A percentile compares a stretch with the other conserved stretches of the same genome.
Evolutionary conservation across 1,140 invertebrate species (phyloP).

Genomic region (Hirudo medicinalis): DNA sequence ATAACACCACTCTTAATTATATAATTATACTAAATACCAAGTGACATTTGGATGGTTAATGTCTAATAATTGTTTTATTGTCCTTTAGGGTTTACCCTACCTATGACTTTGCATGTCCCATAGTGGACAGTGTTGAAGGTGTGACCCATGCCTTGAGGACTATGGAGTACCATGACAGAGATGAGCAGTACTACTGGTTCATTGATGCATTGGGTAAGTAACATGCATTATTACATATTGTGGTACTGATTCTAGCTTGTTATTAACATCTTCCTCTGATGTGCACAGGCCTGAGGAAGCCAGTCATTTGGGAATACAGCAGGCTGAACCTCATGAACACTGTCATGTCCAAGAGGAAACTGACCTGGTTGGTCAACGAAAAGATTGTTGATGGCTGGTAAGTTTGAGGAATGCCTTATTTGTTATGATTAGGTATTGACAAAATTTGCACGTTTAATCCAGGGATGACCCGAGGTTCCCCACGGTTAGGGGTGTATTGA

Average conservation of each 20-base stretch:
- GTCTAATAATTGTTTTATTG: too few relatives aligned
- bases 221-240: background rate
- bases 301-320: conserved; percentile 89
- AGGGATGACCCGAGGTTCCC: conserved; percentile 97
- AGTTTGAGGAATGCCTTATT: conserved; percentile 26
- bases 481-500: conserved; percentile 85
- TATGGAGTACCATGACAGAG: conserved; percentile 94
- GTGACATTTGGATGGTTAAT: too few relatives aligned
- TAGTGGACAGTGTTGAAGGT: conserved; percentile 90
- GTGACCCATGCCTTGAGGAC: conserved; percentile 94
- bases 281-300: conserved; percentile 64
- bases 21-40: too few relatives aligned
- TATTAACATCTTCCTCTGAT: conserved; percentile 44
- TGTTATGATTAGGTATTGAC: background rate
- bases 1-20: too few relatives aligned
- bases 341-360: conserved; percentile 86
- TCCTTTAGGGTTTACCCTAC: conserved; percentile 85
- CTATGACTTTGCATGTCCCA: conserved; percentile 98
- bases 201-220: conserved; percentile 35
- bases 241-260: conserved; percentile 5
- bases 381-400: conserved; percentile 88
- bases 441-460: conserved; percentile 22
- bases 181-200: conserved; percentile 91
- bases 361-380: conserved; percentile 92
- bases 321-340: conserved; percentile 93